These are phyloP conservation scores for Odontothrips loti DNA, from an alignment of 2,888 invertebrate genomes.

Conservation along the genomic window DNA sequence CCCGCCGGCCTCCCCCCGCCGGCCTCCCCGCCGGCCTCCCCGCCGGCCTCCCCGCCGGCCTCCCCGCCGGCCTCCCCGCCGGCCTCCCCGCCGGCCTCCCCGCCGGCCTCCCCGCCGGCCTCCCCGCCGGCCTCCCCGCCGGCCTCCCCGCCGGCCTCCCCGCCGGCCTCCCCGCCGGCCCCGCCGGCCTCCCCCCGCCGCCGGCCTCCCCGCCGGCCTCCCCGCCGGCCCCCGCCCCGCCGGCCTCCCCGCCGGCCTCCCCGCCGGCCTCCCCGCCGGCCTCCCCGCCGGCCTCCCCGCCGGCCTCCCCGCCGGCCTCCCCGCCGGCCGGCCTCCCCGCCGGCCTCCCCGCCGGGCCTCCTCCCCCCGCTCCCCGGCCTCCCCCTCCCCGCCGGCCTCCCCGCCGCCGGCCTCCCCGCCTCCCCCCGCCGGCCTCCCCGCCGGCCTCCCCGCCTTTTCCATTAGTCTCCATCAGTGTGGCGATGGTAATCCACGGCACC, in stretches of 20 bases:
- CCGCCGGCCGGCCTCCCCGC: no score
- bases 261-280: neutral
- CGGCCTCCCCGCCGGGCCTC: neutral
- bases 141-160: neutral
- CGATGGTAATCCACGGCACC: neutral
- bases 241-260: neutral
- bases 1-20: neutral
- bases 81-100: neutral
- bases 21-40: no score
- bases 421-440: neutral
- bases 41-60: neutral
- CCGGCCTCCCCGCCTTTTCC: neutral
- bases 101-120: neutral
- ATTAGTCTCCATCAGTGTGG: constrained; percentile 27
- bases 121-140: neutral
- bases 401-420: neutral
- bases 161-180: neutral
- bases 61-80: neutral
- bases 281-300: neutral
- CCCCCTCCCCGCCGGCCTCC: no score
- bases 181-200: neutral
- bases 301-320: neutral
- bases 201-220: neutral
- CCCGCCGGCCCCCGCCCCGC: neutral
- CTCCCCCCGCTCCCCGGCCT: no score